Conservation (phyloP, 2,888 invertebrate genomes). For the Unio pictorum region DNA sequence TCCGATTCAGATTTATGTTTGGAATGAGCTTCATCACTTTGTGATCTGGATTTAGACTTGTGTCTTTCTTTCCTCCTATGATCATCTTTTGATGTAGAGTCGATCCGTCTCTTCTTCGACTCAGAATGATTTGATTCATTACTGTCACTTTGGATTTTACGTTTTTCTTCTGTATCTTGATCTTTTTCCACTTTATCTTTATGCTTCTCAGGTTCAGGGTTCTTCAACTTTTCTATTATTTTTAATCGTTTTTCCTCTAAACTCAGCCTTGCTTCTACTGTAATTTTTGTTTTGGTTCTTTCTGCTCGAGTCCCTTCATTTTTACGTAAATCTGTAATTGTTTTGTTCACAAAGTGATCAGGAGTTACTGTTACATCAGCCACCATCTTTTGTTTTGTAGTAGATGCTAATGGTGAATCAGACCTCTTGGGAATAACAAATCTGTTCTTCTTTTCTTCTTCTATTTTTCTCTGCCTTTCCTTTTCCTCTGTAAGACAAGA, state of each 20-base stretch:
- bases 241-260: slow-evolving; percentile 11
- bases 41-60: neutral
- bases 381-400: neutral
- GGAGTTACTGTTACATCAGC: too few species aligned
- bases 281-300: slow-evolving; percentile 6
- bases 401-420: neutral
- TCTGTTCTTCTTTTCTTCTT: slow-evolving; percentile 34
- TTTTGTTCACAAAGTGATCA: too few species aligned
- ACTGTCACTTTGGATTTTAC: neutral
- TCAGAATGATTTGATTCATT: too few species aligned
- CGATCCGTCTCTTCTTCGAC: too few species aligned
- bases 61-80: slow-evolving; percentile 9
- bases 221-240: slow-evolving; percentile 11
- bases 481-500: slow-evolving; percentile 18
- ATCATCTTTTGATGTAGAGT: neutral
- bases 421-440: slow-evolving; percentile 41
- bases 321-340: too few species aligned
- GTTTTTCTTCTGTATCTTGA: too few species aligned
- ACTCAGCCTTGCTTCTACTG: slow-evolving; percentile 3
- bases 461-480: slow-evolving; percentile 16
- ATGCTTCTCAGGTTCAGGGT: slow-evolving; percentile 1
- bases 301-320: slow-evolving; percentile 1
- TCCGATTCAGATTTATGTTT: neutral
- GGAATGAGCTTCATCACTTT: too few species aligned
- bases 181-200: neutral